Conservation (phyloP, 2,888 invertebrate species). For the Agriopis marginaria region DNA sequence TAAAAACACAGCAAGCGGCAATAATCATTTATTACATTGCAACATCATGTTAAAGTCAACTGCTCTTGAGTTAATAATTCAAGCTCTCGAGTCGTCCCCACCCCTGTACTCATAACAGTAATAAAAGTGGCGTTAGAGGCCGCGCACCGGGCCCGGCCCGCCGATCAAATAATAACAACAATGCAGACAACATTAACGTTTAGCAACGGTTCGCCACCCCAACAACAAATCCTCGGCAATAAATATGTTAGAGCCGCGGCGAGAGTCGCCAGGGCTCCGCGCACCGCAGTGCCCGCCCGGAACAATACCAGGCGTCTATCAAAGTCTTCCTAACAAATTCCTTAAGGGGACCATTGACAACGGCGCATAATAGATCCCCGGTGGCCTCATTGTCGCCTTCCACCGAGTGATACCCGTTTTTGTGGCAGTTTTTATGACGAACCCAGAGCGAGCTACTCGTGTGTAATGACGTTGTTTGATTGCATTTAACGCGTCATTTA, state of each 20-base stretch:
- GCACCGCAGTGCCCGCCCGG: constrained; percentile 14
- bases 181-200: constrained; percentile 62
- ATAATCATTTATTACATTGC: neutral
- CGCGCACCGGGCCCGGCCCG: constrained; percentile 56
- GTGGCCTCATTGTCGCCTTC: constrained; percentile 69
- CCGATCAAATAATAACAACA: constrained; percentile 61
- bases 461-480: constrained; percentile 77
- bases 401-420: constrained; percentile 58
- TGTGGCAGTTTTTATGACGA: constrained; percentile 66
- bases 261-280: constrained; percentile 1
- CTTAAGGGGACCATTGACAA: constrained; percentile 70
- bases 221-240: constrained; percentile 62
- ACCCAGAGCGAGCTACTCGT: constrained; percentile 63
- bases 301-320: constrained; percentile 56
- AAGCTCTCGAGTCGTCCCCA: constrained; percentile 49
- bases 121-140: constrained; percentile 41
- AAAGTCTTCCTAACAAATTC: constrained; percentile 77
- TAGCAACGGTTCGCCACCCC: constrained; percentile 68
- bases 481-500: constrained; percentile 80
- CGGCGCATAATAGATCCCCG: constrained; percentile 65
- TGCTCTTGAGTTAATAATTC: constrained; percentile 9
- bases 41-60: constrained; percentile 17
- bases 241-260: neutral
- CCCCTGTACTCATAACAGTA: constrained; percentile 45
- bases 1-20: neutral